A percentile compares a stretch with the other conserved stretches of the same genome.
Conservation (phyloP, 1,140 invertebrate genomes). For the silkworm (Bombyx mori) region DNA sequence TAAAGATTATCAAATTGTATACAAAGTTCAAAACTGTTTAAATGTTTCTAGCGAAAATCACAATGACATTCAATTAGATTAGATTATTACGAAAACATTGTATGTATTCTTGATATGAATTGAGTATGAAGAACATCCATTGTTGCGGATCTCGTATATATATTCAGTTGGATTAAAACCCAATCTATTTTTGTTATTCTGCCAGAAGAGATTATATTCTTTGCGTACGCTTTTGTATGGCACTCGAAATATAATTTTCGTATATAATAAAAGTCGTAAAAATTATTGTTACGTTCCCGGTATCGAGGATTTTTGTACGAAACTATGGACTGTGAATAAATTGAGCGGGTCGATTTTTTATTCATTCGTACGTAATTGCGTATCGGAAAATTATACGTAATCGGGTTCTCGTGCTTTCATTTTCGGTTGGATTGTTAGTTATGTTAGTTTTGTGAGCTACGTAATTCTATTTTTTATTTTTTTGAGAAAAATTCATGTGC, state of each 20-base stretch:
- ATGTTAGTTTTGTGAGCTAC: neutral
- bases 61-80: too few species aligned
- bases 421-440: neutral
- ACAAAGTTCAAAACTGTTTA: too few species aligned
- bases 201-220: slow-evolving; percentile 33
- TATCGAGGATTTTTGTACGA: slow-evolving; percentile 9
- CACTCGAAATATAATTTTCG: slow-evolving; percentile 17
- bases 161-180: slow-evolving; percentile 40
- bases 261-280: slow-evolving; percentile 16
- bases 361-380: neutral
- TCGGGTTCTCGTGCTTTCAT: neutral
- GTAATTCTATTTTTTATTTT: neutral
- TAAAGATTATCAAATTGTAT: too few species aligned
- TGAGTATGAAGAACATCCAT: slow-evolving; percentile 18
- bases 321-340: slow-evolving; percentile 7
- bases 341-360: neutral
- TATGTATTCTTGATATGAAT: slow-evolving; percentile 12
- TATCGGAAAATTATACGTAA: neutral
- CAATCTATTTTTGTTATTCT: slow-evolving; percentile 48
- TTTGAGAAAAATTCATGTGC: neutral
- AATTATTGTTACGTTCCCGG: slow-evolving; percentile 15
- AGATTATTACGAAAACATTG: too few species aligned
- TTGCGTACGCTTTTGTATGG: slow-evolving; percentile 20
- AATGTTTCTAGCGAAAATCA: too few species aligned
- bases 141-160: slow-evolving; percentile 24